Evolutionary conservation across 2,888 invertebrate genomes (phyloP).

Genomic region (Cheilosia pagana): DNA sequence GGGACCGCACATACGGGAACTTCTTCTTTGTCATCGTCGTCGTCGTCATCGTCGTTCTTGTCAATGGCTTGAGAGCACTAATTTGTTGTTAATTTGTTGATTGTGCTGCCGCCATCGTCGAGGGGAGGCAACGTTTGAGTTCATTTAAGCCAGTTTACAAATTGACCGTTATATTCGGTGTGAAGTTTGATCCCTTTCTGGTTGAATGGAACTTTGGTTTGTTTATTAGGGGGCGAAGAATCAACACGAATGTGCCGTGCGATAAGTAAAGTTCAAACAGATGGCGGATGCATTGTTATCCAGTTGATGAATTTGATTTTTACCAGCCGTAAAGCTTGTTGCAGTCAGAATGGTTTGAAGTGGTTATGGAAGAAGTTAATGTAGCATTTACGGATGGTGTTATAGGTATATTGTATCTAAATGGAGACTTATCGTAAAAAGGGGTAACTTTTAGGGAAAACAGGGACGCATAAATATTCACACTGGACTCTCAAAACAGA

Average conservation of each 20-base stretch:
- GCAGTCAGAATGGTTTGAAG: no score
- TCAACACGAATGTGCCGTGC: not conserved
- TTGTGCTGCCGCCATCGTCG: conserved; percentile 1
- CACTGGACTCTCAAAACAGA: no score
- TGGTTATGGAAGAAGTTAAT: no score
- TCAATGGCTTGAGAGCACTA: conserved; percentile 32
- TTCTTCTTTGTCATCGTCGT: not conserved
- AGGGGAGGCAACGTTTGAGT: conserved; percentile 29
- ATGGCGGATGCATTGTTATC: not conserved
- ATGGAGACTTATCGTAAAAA: no score
- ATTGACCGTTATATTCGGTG: conserved; percentile 48
- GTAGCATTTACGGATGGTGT: no score
- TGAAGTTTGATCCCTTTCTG: conserved; percentile 37
- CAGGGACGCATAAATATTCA: no score
- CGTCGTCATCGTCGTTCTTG: not conserved
- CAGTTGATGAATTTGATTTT: not conserved
- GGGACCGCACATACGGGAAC: conserved; percentile 33
- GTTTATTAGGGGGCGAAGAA: conserved; percentile 14
- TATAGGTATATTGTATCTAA: no score
- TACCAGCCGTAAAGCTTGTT: no score
- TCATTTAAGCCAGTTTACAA: conserved; percentile 47
- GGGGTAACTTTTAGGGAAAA: no score
- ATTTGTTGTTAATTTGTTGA: conserved; percentile 46
- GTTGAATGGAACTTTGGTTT: conserved; percentile 9
- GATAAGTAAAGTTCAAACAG: conserved; percentile 10